Percentiles rank a stretch among this genome's conserved stretches.
Evolutionary conservation across 2,888 invertebrate species (phyloP).

Genomic region (Hesperia comma): DNA sequence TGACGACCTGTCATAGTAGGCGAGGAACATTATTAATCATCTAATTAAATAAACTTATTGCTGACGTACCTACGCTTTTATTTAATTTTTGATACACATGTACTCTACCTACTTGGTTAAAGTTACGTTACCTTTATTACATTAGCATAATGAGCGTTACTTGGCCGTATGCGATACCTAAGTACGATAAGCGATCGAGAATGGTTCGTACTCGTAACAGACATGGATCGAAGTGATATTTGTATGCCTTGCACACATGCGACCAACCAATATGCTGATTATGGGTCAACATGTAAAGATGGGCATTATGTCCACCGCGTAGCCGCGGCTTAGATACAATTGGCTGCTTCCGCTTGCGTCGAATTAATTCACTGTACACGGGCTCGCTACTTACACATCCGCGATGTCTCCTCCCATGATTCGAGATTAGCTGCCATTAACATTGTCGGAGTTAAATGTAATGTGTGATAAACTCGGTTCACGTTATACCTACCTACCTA

Average conservation of each 20-base stretch:
- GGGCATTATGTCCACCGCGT: slow-evolving; percentile 46
- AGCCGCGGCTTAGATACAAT: slow-evolving; percentile 65
- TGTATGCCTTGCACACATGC: slow-evolving; percentile 9
- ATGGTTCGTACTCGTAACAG: not conserved
- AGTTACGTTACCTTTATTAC: too few species aligned
- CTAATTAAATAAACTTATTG: too few species aligned
- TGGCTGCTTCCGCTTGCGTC: slow-evolving; percentile 72
- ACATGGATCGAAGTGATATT: not conserved
- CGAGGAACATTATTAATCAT: too few species aligned
- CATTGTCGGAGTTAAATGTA: slow-evolving; percentile 2
- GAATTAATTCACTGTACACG: slow-evolving; percentile 61
- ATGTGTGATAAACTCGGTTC: not conserved
- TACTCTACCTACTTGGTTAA: too few species aligned
- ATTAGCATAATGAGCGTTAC: not conserved
- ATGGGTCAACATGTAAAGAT: slow-evolving; percentile 53
- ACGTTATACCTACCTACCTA: too few species aligned
- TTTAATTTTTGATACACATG: too few species aligned
- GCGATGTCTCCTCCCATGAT: slow-evolving; percentile 30
- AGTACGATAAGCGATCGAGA: not conserved
- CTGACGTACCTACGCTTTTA: too few species aligned
- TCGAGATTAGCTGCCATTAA: slow-evolving; percentile 23
- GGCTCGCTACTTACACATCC: slow-evolving; percentile 40
- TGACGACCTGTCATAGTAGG: too few species aligned
- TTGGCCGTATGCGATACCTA: not conserved
- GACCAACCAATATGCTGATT: slow-evolving; percentile 40